Conservation (phyloP, 2,797 vertebrate species). For the Agapornis canus region DNA sequence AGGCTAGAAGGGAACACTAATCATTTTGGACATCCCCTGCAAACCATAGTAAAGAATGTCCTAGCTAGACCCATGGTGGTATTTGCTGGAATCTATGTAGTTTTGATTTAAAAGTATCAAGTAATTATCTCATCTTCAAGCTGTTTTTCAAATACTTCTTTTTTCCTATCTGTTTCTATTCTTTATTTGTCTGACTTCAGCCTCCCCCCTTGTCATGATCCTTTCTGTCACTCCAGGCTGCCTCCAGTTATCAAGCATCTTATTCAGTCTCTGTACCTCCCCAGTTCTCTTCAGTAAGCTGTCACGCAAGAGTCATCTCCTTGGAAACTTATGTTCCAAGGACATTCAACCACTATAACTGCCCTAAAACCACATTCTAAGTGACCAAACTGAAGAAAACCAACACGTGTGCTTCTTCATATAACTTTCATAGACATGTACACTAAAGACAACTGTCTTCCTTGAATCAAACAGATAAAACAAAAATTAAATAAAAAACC, state of each 20-base stretch:
- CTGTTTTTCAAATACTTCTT: not conserved
- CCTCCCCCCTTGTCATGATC: not conserved
- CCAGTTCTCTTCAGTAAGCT: not conserved
- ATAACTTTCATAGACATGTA: not conserved
- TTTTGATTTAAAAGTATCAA: not conserved
- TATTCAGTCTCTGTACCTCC: not conserved
- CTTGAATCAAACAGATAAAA: not conserved
- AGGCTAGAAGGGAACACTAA: not conserved
- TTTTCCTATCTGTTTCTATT: not conserved
- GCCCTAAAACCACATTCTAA: not conserved
- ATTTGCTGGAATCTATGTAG: not conserved
- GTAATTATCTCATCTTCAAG: not conserved
- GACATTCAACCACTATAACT: not conserved
- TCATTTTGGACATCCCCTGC: not conserved
- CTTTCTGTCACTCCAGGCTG: not conserved
- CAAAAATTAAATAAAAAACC: not conserved
- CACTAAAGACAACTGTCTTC: not conserved
- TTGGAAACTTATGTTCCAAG: not conserved
- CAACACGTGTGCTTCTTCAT: fast-evolving
- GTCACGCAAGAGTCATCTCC: not conserved
- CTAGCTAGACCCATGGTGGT: not conserved
- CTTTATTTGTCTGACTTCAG: not conserved
- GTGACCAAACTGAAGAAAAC: not conserved
- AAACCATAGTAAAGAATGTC: not conserved
- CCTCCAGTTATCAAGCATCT: not conserved